Evolutionary conservation across 1,140 invertebrate genomes (phyloP), one percentile per base, ranked within the genome.

Genomic region (Ceratitis capitata): DNA sequence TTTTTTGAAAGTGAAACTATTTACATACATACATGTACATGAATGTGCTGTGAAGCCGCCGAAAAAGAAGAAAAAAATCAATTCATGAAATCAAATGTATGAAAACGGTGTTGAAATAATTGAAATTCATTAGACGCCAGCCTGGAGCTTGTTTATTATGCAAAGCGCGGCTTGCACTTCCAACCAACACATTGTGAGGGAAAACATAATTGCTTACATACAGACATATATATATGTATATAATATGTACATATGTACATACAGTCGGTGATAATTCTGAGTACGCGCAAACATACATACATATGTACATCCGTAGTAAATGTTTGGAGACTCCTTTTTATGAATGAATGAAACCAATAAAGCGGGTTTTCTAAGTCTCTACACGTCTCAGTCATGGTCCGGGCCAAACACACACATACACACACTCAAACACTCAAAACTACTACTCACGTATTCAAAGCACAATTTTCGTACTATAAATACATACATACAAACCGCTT

Each of bases 291-390:
- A 42, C 69, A 45, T 78, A 45, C 26, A 29, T 26, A 26, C n/a
- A 61, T 56, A n/a, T 74, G 35, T 78, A 42, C 23, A 64, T 78
- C 3, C 7, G n/a, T 16, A 23, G 58, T 78, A 78, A 78, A n/a
- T 23, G 39, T n/a, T 42, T n/a, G n/a, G n/a, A 16, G 39, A 78
- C 69, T 78, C 69, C 69, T 78, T 78, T 78, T 78, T 78, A 78
- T 78, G 69, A 78, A 78, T 78, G 69, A 78, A 78, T n/a, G n/a
- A 19, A 47, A 45, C 45, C 45, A 78, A n/a, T 39, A 3, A 10
- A 78, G 69, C 69, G 14, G 69, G 69, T 78, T 78, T 69, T 78
- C 69, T 78, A 78, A 78, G 69, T 78, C n/a, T 45, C 39, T 78
- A 45, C 69, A 78, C 69, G 69, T 23, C 51, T 3, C 19, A 1